Conservation (phyloP, 2,888 invertebrate species). For the Entomobrya proxima region DNA sequence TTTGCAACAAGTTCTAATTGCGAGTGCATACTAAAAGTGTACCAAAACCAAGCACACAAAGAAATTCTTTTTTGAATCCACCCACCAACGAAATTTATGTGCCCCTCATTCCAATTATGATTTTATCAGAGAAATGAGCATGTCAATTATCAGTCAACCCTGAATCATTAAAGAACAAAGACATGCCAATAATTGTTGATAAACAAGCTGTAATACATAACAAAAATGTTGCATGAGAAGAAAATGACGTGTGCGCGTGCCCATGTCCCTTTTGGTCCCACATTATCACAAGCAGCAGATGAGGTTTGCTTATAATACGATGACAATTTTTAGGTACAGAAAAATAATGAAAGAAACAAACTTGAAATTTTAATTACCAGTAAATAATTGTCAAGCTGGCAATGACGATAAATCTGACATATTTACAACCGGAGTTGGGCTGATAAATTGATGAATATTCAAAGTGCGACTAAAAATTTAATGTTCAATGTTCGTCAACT, state of each 20-base stretch:
- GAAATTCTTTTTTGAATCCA: neutral
- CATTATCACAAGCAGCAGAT: neutral
- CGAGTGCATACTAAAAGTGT: too few species aligned
- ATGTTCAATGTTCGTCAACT: conserved; percentile 49
- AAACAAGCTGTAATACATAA: too few species aligned
- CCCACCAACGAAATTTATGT: neutral
- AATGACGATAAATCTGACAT: neutral
- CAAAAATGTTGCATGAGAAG: neutral
- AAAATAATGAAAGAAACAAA: neutral
- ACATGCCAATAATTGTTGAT: neutral
- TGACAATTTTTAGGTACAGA: too few species aligned
- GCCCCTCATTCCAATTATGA: conserved; percentile 8
- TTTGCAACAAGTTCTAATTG: too few species aligned
- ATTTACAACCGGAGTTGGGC: neutral
- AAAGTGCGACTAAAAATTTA: conserved; percentile 14
- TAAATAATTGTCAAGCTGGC: conserved; percentile 24
- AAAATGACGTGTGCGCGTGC: conserved; percentile 9
- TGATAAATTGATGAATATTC: neutral
- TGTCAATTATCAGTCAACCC: neutral
- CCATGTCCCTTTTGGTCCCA: neutral
- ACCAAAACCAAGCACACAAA: too few species aligned
- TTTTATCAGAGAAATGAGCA: conserved; percentile 3
- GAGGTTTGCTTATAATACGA: too few species aligned
- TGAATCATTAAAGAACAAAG: conserved; percentile 12
- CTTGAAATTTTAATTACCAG: conserved; percentile 29